Base-by-base conservation (phyloP, 1,140 invertebrate species). In the Pogonomyrmex californicus region DNA sequence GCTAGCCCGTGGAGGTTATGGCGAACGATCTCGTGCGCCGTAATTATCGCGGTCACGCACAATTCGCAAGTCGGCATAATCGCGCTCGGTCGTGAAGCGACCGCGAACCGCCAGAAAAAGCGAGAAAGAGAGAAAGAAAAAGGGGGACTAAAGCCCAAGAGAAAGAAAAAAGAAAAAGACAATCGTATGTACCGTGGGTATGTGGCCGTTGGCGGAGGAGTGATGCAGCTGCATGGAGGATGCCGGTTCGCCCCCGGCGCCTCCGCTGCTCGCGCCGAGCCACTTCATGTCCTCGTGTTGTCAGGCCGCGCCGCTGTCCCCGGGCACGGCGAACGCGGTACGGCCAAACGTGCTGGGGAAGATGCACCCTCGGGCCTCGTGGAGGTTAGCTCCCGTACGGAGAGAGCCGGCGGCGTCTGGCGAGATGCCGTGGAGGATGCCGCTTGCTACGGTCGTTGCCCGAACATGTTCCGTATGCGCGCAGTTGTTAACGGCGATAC, bases 171-270 rank as follows among this genome's bases (percentile, higher is more conserved):
- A n/a, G 56, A 17, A 70, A 70, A 73, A 60, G 23, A 23, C 6
- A 56, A 47, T 58, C n/a, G 4, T 51, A 66, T 76, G 51, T 92
- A 95, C 95, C 89, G 93, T 92, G 49, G 95, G 93, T 93, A 95
- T 93, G 87, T 95, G 95, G 70, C 95, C 95, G 88, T 95, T 95
- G 63, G 94, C 94, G 77, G 94, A 92, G 87, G 94, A 93, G 91
- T 95, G 94, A 91, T 95, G 95, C 68, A 95, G 91, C 85, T 95
- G 95, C 94, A 95, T 95, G 63, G 94, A 94, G 91, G 94, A 94
- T 93, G 94, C 94, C 94, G 95, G 94, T 91, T 95, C 95, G 71
- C 93, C 94, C 81, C 91, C 94, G 85, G 93, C 93, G 83, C 93
- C 94, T 88, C 90, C 92, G 92, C 93, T 95, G 92, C 93, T 94